Conservation (phyloP, 53 echinoderm and acorn worm genomes). For the Crossaster papposus region DNA sequence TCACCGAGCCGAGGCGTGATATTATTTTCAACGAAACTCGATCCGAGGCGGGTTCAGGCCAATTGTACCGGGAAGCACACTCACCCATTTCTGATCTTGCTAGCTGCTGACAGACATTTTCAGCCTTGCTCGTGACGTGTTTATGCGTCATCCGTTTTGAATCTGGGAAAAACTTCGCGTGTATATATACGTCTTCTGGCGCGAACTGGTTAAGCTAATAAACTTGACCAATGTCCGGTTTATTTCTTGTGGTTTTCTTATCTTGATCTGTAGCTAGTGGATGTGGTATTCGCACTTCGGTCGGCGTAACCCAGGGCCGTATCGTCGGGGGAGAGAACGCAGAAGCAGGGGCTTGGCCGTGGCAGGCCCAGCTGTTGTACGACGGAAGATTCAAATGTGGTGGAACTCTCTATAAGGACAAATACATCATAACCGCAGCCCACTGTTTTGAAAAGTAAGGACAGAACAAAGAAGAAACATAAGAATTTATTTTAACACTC, state of each 20-base stretch:
- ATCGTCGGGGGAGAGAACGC: conserved; percentile 79
- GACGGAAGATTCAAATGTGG: conserved; percentile 67
- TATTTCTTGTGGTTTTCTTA: neutral
- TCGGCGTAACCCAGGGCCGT: conserved; percentile 7
- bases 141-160: too few relatives aligned
- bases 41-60: too few relatives aligned
- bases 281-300: conserved; percentile 72
- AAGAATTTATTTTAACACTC: neutral
- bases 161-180: too few relatives aligned
- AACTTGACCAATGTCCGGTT: neutral
- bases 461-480: neutral
- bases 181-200: too few relatives aligned
- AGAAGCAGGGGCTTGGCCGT: conserved; percentile 72
- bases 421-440: conserved; percentile 87
- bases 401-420: conserved; percentile 66
- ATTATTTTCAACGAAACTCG: too few relatives aligned
- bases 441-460: conserved; percentile 67
- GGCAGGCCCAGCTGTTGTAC: conserved; percentile 75
- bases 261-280: neutral
- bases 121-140: too few relatives aligned
- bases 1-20: too few relatives aligned
- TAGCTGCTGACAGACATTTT: too few relatives aligned
- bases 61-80: too few relatives aligned
- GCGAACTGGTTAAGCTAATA: too few relatives aligned
- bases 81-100: too few relatives aligned